phyloP scores from a whole-genome alignment of 1,140 invertebrate genomes.

The Micrasema longulum region DNA sequence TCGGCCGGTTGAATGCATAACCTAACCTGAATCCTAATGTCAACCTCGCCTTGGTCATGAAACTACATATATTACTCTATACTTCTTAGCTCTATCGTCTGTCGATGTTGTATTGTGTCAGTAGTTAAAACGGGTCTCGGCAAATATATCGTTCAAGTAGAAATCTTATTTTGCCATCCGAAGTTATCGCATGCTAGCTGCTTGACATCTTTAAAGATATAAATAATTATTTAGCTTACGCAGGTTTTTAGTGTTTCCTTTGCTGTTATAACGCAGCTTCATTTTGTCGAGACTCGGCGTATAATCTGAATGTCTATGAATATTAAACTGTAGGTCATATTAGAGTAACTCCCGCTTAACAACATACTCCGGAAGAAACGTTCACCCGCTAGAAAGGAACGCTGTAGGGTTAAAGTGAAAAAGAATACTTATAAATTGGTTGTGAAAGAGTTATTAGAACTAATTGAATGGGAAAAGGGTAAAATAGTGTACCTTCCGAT shows the following conservation, averaged over 20 bases:
- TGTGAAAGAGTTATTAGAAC: conserved; percentile 52
- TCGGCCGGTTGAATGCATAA: conserved; percentile 8
- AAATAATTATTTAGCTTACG: too few relatives aligned
- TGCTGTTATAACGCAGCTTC: neutral
- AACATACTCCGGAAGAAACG: neutral
- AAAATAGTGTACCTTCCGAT: conserved; percentile 49
- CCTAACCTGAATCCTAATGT: neutral
- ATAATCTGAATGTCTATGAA: conserved; percentile 14
- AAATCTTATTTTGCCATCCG: neutral
- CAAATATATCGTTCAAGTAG: neutral
- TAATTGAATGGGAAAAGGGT: conserved; percentile 52
- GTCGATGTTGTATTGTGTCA: conserved; percentile 46
- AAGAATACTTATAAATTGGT: conserved; percentile 47
- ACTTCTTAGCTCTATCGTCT: conserved; percentile 50
- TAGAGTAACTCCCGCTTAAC: too few relatives aligned
- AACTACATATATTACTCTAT: conserved; percentile 51
- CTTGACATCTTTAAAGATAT: too few relatives aligned
- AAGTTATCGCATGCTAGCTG: too few relatives aligned
- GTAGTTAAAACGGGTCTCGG: conserved; percentile 9
- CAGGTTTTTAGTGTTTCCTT: too few relatives aligned
- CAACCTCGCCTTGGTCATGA: conserved; percentile 13
- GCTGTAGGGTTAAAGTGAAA: conserved; percentile 23
- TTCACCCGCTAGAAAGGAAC: conserved; percentile 11
- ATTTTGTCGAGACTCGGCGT: conserved; percentile 13
- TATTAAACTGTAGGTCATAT: conserved; percentile 10